Evolutionary conservation across 1,140 invertebrate species (phyloP).

Genomic region (Solenopsis fugax): DNA sequence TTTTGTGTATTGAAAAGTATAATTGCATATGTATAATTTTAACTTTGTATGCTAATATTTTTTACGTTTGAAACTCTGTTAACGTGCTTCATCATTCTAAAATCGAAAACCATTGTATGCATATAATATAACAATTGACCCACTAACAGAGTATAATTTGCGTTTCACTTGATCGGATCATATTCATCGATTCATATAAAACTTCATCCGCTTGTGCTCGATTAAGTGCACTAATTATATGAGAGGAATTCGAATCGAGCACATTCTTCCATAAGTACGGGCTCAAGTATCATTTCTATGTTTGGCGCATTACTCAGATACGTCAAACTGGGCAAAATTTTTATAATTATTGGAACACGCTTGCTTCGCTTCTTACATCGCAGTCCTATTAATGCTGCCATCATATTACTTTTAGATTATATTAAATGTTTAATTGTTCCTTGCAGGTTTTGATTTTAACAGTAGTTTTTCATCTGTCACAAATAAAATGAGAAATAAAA

Average conservation of each 20-base stretch:
- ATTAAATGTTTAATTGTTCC: constrained; percentile 4
- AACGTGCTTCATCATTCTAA: constrained; percentile 3
- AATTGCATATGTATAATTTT: constrained; percentile 8
- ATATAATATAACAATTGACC: constrained; percentile 27
- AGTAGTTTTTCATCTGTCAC: background rate
- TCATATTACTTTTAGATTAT: constrained; percentile 11
- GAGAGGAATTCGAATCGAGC: constrained; percentile 20
- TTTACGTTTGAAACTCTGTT: background rate
- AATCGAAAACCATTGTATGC: background rate
- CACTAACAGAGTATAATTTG: constrained; percentile 40
- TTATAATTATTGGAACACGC: background rate
- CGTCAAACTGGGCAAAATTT: constrained; percentile 18
- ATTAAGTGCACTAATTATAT: constrained; percentile 20
- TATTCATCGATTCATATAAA: constrained; percentile 33
- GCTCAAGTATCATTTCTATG: constrained; percentile 39
- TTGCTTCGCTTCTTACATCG: background rate
- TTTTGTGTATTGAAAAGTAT: background rate
- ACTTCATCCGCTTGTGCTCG: constrained; percentile 9
- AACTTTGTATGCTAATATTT: background rate
- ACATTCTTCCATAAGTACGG: constrained; percentile 9
- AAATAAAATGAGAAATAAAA: background rate
- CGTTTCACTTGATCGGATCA: constrained; percentile 35
- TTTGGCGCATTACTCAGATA: constrained; percentile 23
- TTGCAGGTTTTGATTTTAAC: background rate
- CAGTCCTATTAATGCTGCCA: background rate